Evolutionary conservation across 2,113 vertebrate genomes (phyloP).

Genomic region (Cathartes aura): DNA sequence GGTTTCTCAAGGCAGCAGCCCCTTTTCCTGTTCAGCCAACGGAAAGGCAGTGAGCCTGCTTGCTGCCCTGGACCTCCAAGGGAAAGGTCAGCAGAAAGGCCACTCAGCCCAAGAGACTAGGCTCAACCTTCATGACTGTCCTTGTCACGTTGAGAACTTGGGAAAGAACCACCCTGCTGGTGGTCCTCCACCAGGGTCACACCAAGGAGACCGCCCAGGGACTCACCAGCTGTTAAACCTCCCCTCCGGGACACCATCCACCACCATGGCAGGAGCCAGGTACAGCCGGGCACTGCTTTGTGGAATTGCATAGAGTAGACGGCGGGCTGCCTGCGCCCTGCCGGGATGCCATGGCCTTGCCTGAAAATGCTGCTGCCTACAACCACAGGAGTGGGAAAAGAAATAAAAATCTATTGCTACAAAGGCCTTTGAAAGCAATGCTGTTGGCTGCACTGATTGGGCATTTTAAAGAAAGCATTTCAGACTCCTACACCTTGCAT

Average conservation of each 20-base stretch:
- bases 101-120: not conserved
- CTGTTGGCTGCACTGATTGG: fast-evolving
- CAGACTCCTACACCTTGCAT: fast-evolving
- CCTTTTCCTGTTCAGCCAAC: not conserved
- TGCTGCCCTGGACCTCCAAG: fast-evolving
- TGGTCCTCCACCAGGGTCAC: fast-evolving
- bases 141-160: not conserved
- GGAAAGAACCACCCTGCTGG: not conserved
- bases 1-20: not conserved
- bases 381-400: not conserved
- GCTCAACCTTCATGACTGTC: not conserved
- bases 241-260: not conserved
- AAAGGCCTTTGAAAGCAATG: not conserved
- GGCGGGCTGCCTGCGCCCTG: not conserved
- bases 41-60: not conserved
- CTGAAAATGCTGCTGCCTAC: not conserved
- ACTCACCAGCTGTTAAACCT: not conserved
- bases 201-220: not conserved
- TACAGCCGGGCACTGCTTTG: not conserved
- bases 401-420: constrained; percentile 14
- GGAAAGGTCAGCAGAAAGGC: not conserved
- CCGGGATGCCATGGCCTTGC: not conserved
- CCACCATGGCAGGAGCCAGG: fast-evolving
- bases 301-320: constrained; percentile 34
- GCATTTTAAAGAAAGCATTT: not conserved